Evolutionary conservation across 2,113 vertebrate species (phyloP).

Genomic region (Hystrix cristata): DNA sequence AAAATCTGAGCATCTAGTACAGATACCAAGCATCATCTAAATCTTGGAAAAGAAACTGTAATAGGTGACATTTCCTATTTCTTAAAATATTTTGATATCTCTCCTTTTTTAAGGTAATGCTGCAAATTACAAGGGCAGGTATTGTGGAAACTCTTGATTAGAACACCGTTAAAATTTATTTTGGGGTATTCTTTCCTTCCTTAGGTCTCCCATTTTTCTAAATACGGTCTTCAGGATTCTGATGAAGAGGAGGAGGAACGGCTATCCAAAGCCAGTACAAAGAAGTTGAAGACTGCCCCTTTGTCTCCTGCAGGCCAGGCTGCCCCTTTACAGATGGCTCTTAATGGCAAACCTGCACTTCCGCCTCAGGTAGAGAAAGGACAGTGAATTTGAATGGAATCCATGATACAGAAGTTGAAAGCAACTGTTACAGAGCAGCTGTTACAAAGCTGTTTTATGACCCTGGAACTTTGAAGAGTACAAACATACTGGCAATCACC

Average conservation of each 20-base stretch:
- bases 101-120: background rate
- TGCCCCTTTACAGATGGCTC: slow-evolving; percentile 89
- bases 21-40: background rate
- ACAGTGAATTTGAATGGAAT: slow-evolving; percentile 78
- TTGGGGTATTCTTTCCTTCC: slow-evolving; percentile 44
- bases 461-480: slow-evolving; percentile 74
- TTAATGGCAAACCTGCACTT: slow-evolving; percentile 87
- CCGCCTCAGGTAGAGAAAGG: slow-evolving; percentile 93
- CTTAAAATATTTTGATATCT: slow-evolving; percentile 18
- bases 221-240: slow-evolving; percentile 97
- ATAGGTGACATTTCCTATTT: background rate
- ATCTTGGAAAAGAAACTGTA: slow-evolving; percentile 17
- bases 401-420: slow-evolving; percentile 76
- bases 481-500: slow-evolving; percentile 57
- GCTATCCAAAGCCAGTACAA: slow-evolving; percentile 90
- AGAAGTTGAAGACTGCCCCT: slow-evolving; percentile 94
- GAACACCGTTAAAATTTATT: slow-evolving; percentile 31
- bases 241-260: slow-evolving; percentile 96
- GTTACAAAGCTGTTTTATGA: slow-evolving; percentile 78
- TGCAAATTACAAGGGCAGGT: background rate
- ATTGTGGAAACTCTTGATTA: background rate
- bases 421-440: slow-evolving; percentile 64
- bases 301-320: slow-evolving; percentile 86
- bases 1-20: background rate
- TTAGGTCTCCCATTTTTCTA: slow-evolving; percentile 97